Percentiles rank a stretch among this genome's conserved stretches.
Conservation (phyloP, 2,113 vertebrate genomes). For the Cyanistes caeruleus region DNA sequence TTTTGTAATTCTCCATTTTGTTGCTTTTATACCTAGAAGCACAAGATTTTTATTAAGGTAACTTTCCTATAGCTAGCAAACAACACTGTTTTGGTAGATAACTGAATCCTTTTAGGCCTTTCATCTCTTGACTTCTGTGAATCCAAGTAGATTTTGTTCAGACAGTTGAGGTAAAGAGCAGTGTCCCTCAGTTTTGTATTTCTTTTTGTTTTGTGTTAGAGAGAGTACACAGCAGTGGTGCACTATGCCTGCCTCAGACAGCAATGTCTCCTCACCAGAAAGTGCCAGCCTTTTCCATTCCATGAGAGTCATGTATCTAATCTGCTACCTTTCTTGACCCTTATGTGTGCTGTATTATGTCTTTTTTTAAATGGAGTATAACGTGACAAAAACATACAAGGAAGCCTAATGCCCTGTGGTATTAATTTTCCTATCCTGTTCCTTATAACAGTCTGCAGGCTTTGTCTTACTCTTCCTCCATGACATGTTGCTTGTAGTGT, state of each 20-base stretch:
- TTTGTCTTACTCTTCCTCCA: not conserved
- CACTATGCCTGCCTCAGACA: not conserved
- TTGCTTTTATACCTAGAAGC: not conserved
- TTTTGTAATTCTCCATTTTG: not conserved
- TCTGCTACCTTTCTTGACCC: not conserved
- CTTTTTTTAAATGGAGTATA: not conserved
- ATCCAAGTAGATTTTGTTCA: not conserved
- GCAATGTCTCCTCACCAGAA: not conserved
- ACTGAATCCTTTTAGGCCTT: not conserved
- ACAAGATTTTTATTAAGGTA: not conserved
- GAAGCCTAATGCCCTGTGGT: not conserved
- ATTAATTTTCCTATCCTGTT: not conserved
- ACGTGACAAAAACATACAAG: not conserved
- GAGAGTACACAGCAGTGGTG: not conserved
- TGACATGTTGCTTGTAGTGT: not conserved
- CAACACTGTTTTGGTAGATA: not conserved
- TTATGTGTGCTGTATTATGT: not conserved
- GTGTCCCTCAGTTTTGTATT: not conserved
- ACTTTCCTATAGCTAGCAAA: not conserved
- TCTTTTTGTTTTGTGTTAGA: not conserved
- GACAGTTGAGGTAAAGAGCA: not conserved
- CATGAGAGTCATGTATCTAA: not conserved
- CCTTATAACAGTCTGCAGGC: not conserved
- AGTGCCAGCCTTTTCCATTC: not conserved
- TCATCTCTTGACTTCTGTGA: not conserved